Evolutionary conservation across 1,140 invertebrate species (phyloP).

Genomic region (Paraescarpia echinospica): DNA sequence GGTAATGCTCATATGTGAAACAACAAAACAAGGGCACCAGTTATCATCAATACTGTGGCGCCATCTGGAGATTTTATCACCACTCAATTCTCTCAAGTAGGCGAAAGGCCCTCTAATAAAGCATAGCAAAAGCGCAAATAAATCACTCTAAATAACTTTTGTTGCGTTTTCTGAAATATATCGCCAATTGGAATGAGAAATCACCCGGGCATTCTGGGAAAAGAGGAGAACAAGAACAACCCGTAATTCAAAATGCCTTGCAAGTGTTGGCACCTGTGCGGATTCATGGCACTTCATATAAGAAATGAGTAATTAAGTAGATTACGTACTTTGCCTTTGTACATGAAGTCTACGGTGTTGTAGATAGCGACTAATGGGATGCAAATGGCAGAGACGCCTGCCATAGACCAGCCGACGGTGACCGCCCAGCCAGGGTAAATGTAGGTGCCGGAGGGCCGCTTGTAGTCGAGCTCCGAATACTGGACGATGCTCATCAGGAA

Average conservation of each 20-base stretch:
- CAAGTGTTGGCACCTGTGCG: too few species aligned
- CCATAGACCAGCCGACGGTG: conserved; percentile 24
- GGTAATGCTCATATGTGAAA: not conserved
- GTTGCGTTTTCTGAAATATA: too few species aligned
- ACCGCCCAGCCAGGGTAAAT: conserved; percentile 27
- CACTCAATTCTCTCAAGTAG: not conserved
- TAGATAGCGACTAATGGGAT: conserved; percentile 61
- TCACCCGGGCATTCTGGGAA: too few species aligned
- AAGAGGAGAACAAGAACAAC: too few species aligned
- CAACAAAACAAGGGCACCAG: not conserved
- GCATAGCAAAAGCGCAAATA: too few species aligned
- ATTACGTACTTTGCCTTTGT: not conserved
- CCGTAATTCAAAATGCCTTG: too few species aligned
- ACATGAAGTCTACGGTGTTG: not conserved
- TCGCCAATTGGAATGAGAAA: too few species aligned
- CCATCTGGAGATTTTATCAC: too few species aligned
- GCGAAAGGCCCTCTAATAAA: not conserved
- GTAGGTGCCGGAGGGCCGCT: conserved; percentile 43
- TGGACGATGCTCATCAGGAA: conserved; percentile 64
- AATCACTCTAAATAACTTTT: too few species aligned
- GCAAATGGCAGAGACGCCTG: conserved; percentile 1
- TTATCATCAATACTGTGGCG: too few species aligned
- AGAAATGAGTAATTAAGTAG: too few species aligned
- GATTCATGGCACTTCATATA: too few species aligned
- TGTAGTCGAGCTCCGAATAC: conserved; percentile 63